Base-by-base conservation (phyloP, 2,113 vertebrate species). In the Pollachius pollachius region DNA sequence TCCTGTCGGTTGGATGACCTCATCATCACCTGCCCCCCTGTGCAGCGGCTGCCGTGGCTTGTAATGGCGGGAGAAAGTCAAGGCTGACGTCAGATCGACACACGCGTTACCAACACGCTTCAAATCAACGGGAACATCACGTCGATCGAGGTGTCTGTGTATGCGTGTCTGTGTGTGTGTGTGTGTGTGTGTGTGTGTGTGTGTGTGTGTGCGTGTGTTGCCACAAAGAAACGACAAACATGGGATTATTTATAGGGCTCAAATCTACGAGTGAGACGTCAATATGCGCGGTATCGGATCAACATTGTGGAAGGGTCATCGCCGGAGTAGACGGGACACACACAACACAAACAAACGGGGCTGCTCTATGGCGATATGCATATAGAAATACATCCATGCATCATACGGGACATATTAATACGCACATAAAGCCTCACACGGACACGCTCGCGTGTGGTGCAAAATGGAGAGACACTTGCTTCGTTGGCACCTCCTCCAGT, bases 391-490 rank as follows among this genome's bases (percentile, higher is more conserved):
- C 30, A 30, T 30, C 30, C 30, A 4, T 30, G 30, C 5, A 30
- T 0, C 30, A 30, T 30, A 30, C 30, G 5, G 5, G 71, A 56
- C 17, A 64, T 15, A 21, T 27, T 34, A 30, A 30, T 30, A 30
- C 30, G 21, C 62, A 64, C 76, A 79, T 62, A 84, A 67, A 57
- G 30, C 61, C 79, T 78, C 57, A 62, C 80, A 81, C 75, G 60
- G 60, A 83, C 77, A 75, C 65, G 71, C 78, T 73, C 78, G 80
- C 71, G 81, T 78, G 77, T 75, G 81, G 85, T 86, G 84, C 30
- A 86, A 89, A 91, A 89, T 91, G 89, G 89, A 89, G 87, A 88
- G 87, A 87, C 88, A 89, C 88, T 89, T 89, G 89, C 87, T 88
- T 82, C 73, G 84, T 90, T 91, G 87, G 88, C 89, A 90, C 88